Base-by-base conservation (phyloP, 2,888 invertebrate species). In the Microctonus hyperodae region DNA sequence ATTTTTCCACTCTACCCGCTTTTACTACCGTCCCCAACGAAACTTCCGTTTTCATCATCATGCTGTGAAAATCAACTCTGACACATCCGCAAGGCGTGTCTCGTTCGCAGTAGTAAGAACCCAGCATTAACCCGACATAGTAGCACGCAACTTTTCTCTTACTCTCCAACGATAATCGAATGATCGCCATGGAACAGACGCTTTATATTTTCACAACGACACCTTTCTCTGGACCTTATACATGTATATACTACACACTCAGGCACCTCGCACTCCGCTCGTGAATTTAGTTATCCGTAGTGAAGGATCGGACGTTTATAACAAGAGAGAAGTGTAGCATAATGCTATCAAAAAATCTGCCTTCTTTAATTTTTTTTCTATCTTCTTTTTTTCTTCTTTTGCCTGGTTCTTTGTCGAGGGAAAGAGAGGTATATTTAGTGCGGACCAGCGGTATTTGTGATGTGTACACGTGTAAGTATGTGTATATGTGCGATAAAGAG, bases 281-380 rank as follows among this genome's bases (percentile, higher is more conserved):
- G 51, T 22, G 67, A 69, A 67, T 67, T 64, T 59, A 70, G 67
- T 69, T 71, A 69, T 60, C 67, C 65, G 66, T n/a, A n/a, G 35
- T 60, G 59, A 60, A 55, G 44, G 62, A n/a, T 50, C 31, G 33
- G 33, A 28, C 23, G 16, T 20, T 28, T 57, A 48, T 23, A 28
- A 33, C 33, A 48, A 44, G 35, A 22, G 44, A 64, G 59, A 51
- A 44, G 62, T 44, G 65, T 59, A 13, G 44, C 58, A 53, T 70
- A 70, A 72, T 68, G 65, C 67, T 67, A 72, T 70, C 70, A 70
- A 65, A 67, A 73, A 72, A 73, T 71, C 68, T 70, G 69, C 69
- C 67, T n/a, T n/a, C n/a, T n/a, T n/a, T n/a, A n/a, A n/a, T n/a
- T n/a, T n/a, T n/a, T 58, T 63, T 69, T 31, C 37, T n/a, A n/a